Percentiles rank a stretch among this genome's conserved stretches.
Evolutionary conservation across 2,888 invertebrate species (phyloP).

Genomic region (Xestia xanthographa): DNA sequence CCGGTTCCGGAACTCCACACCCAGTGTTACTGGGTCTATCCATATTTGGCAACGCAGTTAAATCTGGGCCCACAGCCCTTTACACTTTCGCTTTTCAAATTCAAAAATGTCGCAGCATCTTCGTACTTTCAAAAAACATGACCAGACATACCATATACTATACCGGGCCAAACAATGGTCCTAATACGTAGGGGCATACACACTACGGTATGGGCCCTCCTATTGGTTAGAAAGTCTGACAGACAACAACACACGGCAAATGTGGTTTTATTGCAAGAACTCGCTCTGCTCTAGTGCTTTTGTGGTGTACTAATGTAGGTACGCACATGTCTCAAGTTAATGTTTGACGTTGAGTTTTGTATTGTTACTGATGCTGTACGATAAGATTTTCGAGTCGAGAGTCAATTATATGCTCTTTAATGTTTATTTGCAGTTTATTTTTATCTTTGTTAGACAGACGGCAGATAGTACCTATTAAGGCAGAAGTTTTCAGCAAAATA

Average conservation of each 20-base stretch:
- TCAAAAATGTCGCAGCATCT: constrained; percentile 52
- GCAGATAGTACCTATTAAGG: not conserved
- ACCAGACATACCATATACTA: constrained; percentile 58
- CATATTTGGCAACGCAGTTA: constrained; percentile 41
- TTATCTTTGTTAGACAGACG: not conserved
- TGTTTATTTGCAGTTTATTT: constrained; percentile 13
- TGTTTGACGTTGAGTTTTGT: constrained; percentile 59
- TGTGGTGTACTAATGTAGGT: constrained; percentile 75
- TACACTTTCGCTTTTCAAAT: constrained; percentile 63
- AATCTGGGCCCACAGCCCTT: constrained; percentile 36
- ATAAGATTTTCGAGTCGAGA: constrained; percentile 19
- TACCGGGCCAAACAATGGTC: constrained; percentile 74
- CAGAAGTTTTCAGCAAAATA: not conserved
- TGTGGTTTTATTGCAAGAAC: constrained; percentile 81
- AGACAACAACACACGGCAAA: constrained; percentile 74
- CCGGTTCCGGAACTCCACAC: constrained; percentile 38
- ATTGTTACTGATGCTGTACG: constrained; percentile 50
- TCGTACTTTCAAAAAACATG: constrained; percentile 60
- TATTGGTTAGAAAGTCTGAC: constrained; percentile 80
- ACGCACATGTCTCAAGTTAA: constrained; percentile 70
- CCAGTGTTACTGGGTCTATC: constrained; percentile 25
- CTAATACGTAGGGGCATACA: constrained; percentile 68
- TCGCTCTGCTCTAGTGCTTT: constrained; percentile 81
- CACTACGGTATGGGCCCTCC: constrained; percentile 64
- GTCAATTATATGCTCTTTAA: constrained; percentile 7